These are phyloP conservation scores for Hemaris fuciformis DNA, from an alignment of 2,888 invertebrate genomes.

Conservation along the genomic window DNA sequence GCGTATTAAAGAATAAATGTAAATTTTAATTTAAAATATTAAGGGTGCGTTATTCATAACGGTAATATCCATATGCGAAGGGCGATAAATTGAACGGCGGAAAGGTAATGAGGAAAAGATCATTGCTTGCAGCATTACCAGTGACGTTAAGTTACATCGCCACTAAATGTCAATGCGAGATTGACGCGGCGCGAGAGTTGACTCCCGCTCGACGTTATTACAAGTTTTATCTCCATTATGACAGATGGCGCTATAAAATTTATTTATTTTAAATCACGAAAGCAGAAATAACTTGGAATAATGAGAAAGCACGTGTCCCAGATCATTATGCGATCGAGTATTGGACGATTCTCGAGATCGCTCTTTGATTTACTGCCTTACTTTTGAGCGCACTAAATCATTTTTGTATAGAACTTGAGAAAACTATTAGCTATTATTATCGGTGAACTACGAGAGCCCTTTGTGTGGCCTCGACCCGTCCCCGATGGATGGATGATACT, in stretches of 20 bases:
- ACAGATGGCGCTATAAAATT: slow-evolving; percentile 77
- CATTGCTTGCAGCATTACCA: slow-evolving; percentile 57
- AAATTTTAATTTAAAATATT: background rate
- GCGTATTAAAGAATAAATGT: no score
- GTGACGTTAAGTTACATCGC: slow-evolving; percentile 63
- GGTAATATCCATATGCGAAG: slow-evolving; percentile 58
- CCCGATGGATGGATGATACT: slow-evolving; percentile 44
- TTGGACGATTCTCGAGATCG: slow-evolving; percentile 61
- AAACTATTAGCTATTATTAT: slow-evolving; percentile 80
- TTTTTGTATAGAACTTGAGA: slow-evolving; percentile 75
- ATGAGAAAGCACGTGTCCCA: slow-evolving; percentile 75
- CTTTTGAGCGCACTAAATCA: slow-evolving; percentile 78
- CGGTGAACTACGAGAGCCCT: slow-evolving; percentile 64
- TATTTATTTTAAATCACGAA: slow-evolving; percentile 75
- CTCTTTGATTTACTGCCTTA: slow-evolving; percentile 74
- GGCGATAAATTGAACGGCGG: slow-evolving; percentile 60
- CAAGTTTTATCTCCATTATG: slow-evolving; percentile 70
- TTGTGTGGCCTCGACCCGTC: slow-evolving; percentile 55
- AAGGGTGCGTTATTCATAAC: background rate
- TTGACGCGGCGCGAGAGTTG: slow-evolving; percentile 51
- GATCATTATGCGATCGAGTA: slow-evolving; percentile 58
- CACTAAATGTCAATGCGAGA: slow-evolving; percentile 70
- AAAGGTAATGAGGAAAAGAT: slow-evolving; percentile 65
- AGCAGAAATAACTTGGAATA: slow-evolving; percentile 61
- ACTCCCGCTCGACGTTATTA: slow-evolving; percentile 65